Base-by-base conservation (phyloP, 1,140 invertebrate species). In the Ceratina japonica region DNA sequence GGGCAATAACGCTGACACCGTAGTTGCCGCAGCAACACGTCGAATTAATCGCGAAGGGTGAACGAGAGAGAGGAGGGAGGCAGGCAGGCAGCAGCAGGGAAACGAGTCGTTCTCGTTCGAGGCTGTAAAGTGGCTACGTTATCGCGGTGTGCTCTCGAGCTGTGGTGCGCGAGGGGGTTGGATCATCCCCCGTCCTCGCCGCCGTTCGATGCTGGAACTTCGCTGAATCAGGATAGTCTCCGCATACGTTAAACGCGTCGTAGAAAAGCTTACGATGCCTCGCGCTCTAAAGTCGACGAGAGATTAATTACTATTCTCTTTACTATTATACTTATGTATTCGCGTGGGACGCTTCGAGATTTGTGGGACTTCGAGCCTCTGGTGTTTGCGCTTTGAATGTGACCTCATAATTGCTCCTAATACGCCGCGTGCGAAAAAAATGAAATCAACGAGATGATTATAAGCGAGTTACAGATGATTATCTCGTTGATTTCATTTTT, bases 161-260 rank as follows among this genome's bases (percentile, higher is more conserved):
- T 49, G n/a, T 58, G 22, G 59, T 77, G 69, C 68, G n/a, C 73
- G 49, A 72, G 37, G 68, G 49, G 75, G 58, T 59, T 59, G 74
- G 66, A 37, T 75, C 74, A 59, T 75, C 62, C 64, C 16, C 18
- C 27, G 4, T 31, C 27, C 4, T 31, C 27, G 2, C 27, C 27
- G 27, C 27, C 27, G 73, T 49, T 22, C 37, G 37, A 44, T 44
- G 37, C 63, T 8, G 54, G 31, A 59, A 66, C 31, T 27, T 56
- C 16, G 74, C 74, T 69, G 74, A 75, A 75, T 75, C 74, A 75
- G 74, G 64, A 75, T 69, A 58, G 74, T 69, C 74, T 75, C 56
- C 63, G 74, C 74, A 69, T 75, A 75, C 54, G 68, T 75, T 75
- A 69, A 75, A 75, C n/a, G 56, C 73, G 44, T 66, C 63, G 27